Conservation (phyloP, 1,140 invertebrate genomes). For the Diachasmimorpha longicaudata region DNA sequence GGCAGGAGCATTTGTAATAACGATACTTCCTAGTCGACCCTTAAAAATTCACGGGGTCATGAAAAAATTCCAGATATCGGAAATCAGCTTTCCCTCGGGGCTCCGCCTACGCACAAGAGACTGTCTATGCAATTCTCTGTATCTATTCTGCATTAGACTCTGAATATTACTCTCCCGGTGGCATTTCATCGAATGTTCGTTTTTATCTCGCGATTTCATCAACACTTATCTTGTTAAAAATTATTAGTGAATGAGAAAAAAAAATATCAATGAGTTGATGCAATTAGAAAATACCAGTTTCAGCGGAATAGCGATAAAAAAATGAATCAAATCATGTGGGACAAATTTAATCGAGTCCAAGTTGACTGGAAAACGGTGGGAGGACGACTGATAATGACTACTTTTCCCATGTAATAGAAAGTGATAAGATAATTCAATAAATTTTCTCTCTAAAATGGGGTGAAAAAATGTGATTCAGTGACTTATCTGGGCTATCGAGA, state of each 20-base stretch:
- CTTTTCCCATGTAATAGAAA: background rate
- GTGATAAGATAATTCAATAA: background rate
- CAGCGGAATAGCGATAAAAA: background rate
- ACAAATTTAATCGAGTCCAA: background rate
- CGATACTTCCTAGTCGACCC: slow-evolving; percentile 20
- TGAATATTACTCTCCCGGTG: background rate
- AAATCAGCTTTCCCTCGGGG: slow-evolving; percentile 16
- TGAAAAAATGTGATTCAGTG: too few relatives aligned
- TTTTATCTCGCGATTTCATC: slow-evolving; percentile 1
- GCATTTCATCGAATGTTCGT: background rate
- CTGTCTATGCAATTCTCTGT: slow-evolving; percentile 1
- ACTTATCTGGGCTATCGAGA: too few relatives aligned
- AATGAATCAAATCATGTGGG: background rate
- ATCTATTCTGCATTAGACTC: background rate
- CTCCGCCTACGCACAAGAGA: slow-evolving; percentile 19
- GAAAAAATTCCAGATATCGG: slow-evolving; percentile 19
- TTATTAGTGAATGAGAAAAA: background rate
- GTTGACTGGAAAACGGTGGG: background rate
- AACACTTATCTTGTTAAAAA: background rate
- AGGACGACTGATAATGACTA: background rate
- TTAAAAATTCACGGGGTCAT: slow-evolving; percentile 19
- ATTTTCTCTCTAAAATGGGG: background rate
- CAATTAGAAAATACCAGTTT: background rate
- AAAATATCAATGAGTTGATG: background rate
- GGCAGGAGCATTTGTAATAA: background rate